Conservation (phyloP, 2,888 invertebrate genomes). For the Lasiommata megera region DNA sequence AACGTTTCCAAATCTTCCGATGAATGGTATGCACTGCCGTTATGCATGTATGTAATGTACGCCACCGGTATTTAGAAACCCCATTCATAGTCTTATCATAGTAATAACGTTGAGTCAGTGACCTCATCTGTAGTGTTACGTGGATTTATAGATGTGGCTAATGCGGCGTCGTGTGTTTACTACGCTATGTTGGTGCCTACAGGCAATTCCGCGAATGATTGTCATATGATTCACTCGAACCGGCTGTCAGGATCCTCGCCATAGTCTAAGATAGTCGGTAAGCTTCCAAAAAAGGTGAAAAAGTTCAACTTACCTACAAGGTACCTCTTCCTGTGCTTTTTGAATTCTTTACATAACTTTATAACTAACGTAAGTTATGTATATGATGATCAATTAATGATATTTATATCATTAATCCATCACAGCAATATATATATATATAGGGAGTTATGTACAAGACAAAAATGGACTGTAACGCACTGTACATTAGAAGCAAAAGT, state of each 20-base stretch:
- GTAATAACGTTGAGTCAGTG: constrained; percentile 58
- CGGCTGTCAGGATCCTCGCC: constrained; percentile 53
- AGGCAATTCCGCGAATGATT: constrained; percentile 51
- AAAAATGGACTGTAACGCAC: no score
- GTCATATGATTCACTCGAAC: constrained; percentile 55
- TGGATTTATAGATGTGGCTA: constrained; percentile 27
- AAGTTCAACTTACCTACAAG: neutral
- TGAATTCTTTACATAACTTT: constrained; percentile 3
- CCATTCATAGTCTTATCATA: constrained; percentile 38
- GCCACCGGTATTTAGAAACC: neutral
- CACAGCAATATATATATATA: no score
- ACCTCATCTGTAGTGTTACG: constrained; percentile 47
- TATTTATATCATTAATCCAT: no score
- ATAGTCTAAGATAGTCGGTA: constrained; percentile 33
- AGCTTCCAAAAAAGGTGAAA: neutral
- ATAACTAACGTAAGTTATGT: no score
- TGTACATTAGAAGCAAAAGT: no score
- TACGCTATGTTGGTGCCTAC: constrained; percentile 33
- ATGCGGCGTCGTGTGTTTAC: constrained; percentile 40
- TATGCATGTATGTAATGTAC: no score
- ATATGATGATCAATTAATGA: no score
- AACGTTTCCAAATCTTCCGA: no score
- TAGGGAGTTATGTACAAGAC: no score
- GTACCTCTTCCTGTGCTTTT: neutral
- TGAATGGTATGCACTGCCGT: no score